phyloP scores from a whole-genome alignment of 2,797 vertebrate species.

The Chanos chanos region DNA sequence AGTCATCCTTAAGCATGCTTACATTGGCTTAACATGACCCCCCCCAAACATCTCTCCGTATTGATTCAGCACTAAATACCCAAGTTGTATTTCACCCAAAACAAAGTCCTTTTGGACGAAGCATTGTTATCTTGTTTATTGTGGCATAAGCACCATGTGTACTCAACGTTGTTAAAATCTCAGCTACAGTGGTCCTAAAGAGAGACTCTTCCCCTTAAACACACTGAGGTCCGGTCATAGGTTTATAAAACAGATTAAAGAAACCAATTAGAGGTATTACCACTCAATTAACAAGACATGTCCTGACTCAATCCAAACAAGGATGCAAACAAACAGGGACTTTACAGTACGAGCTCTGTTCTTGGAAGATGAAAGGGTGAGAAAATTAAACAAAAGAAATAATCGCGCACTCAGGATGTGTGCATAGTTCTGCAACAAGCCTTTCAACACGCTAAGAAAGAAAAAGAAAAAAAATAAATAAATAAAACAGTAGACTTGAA shows the following conservation, averaged over 20 bases:
- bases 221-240: conserved; percentile 52
- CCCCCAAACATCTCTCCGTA: conserved; percentile 13
- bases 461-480: no score
- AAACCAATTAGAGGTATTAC: conserved; percentile 43
- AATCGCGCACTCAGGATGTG: background rate
- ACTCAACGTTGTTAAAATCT: conserved; percentile 47
- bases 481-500: background rate
- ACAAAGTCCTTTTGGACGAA: conserved; percentile 50
- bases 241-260: conserved; percentile 51
- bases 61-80: conserved; percentile 42
- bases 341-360: conserved; percentile 5
- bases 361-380: conserved; percentile 17
- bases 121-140: conserved; percentile 64
- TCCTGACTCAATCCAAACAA: conserved; percentile 31
- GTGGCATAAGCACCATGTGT: conserved; percentile 43
- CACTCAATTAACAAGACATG: conserved; percentile 43
- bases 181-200: conserved; percentile 47
- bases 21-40: conserved; percentile 17
- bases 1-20: conserved; percentile 8
- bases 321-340: background rate
- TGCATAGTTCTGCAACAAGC: background rate
- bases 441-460: background rate
- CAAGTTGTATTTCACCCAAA: conserved; percentile 18
- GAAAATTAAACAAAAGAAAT: conserved; percentile 20
- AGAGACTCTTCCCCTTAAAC: conserved; percentile 69